These are phyloP conservation scores for Lucilia sericata DNA, from an alignment of 1,140 invertebrate species.

Conservation along the genomic window DNA sequence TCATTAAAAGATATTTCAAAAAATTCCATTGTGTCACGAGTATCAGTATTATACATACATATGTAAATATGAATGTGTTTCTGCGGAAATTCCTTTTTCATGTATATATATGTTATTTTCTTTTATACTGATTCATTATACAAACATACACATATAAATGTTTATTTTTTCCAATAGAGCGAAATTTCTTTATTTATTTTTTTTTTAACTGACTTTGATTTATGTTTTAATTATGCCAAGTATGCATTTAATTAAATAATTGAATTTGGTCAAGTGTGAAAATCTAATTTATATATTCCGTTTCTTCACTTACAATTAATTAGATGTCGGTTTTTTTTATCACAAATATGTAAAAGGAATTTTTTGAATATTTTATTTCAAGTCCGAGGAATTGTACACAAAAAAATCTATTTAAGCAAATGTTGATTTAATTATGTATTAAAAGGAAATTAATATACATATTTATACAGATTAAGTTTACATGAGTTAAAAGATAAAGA, in stretches of 20 bases:
- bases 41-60: neutral
- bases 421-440: neutral
- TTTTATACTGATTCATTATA: neutral
- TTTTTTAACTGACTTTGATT: neutral
- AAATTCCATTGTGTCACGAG: neutral
- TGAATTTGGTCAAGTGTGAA: slow-evolving; percentile 41
- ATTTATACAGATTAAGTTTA: neutral
- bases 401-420: neutral
- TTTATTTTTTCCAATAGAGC: neutral
- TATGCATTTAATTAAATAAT: slow-evolving; percentile 41
- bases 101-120: neutral
- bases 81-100: neutral
- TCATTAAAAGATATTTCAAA: too few relatives aligned
- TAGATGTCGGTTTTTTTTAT: neutral
- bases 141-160: neutral
- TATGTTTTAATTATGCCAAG: slow-evolving; percentile 37
- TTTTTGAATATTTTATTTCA: neutral
- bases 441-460: neutral
- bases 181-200: too few relatives aligned
- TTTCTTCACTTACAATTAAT: neutral
- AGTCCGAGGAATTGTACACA: neutral
- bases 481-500: neutral
- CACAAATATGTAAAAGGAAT: too few relatives aligned
- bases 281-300: slow-evolving; percentile 9
- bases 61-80: neutral